A percentile compares a stretch with the other conserved stretches of the same genome.
Conservation (phyloP, 2,888 invertebrate species). For the Drosophila pseudotakahashii region DNA sequence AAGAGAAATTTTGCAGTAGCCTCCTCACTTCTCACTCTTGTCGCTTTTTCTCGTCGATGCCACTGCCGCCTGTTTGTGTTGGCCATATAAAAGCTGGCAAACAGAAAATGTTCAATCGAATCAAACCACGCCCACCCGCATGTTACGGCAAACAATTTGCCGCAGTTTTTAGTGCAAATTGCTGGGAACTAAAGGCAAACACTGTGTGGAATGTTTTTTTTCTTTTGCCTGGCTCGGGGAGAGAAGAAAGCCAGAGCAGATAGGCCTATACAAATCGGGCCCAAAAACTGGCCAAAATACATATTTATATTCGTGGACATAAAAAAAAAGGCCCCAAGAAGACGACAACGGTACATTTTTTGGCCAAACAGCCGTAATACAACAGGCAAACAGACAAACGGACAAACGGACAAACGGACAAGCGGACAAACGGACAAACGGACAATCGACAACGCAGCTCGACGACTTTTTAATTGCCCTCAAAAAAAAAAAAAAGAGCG, state of each 20-base stretch:
- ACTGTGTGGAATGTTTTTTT: constrained; percentile 2
- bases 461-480: constrained; percentile 72
- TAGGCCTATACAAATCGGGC: constrained; percentile 33
- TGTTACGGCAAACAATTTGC: constrained; percentile 12
- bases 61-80: constrained; percentile 24
- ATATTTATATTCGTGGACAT: background rate
- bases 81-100: constrained; percentile 33
- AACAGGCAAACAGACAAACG: constrained; percentile 45
- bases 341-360: constrained; percentile 62
- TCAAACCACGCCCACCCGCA: constrained; percentile 27
- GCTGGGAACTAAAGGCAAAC: constrained; percentile 18
- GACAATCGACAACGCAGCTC: constrained; percentile 52
- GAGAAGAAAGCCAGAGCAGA: constrained; percentile 26
- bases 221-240: background rate
- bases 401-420: constrained; percentile 3
- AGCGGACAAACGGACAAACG: background rate
- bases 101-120: constrained; percentile 31
- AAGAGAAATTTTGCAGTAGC: constrained; percentile 36
- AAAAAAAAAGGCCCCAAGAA: constrained; percentile 10
- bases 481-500: constrained; percentile 48
- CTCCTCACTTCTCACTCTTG: constrained; percentile 1
- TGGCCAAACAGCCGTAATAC: constrained; percentile 62
- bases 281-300: background rate
- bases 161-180: constrained; percentile 36
- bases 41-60: background rate